A percentile compares a stretch with the other conserved stretches of the same genome.
phyloP scores from a whole-genome alignment of 2,113 vertebrate species.

The Channa maculata region DNA sequence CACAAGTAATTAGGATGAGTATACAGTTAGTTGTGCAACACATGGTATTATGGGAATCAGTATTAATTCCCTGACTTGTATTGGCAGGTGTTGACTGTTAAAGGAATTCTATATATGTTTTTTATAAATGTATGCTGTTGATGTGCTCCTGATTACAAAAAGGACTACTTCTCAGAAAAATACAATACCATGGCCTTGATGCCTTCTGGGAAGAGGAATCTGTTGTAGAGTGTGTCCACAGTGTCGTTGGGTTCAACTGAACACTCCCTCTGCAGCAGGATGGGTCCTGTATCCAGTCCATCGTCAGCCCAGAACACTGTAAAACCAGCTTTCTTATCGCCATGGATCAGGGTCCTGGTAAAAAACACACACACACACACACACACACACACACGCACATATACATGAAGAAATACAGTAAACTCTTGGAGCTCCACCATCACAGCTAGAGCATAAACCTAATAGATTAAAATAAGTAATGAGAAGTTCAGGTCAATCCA shows the following conservation, averaged over 20 bases:
- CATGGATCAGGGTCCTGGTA: constrained; percentile 94
- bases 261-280: constrained; percentile 94
- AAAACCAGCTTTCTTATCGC: constrained; percentile 94
- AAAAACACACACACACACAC: background rate
- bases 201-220: constrained; percentile 96
- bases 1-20: background rate
- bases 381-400: too few relatives aligned
- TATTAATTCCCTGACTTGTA: background rate
- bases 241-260: constrained; percentile 90
- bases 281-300: constrained; percentile 95
- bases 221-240: constrained; percentile 94
- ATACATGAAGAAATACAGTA: too few relatives aligned
- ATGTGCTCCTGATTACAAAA: background rate
- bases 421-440: too few relatives aligned
- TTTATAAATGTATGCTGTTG: background rate
- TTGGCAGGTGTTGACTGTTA: too few relatives aligned
- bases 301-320: constrained; percentile 98
- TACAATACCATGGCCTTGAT: constrained; percentile 93
- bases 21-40: background rate
- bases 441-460: too few relatives aligned
- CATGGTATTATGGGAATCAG: background rate
- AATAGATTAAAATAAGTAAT: too few relatives aligned
- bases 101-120: too few relatives aligned
- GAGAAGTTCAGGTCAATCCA: too few relatives aligned
- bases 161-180: background rate